These are phyloP conservation scores for Cinclus cinclus DNA, from an alignment of 2,113 vertebrate genomes.

Conservation along the genomic window DNA sequence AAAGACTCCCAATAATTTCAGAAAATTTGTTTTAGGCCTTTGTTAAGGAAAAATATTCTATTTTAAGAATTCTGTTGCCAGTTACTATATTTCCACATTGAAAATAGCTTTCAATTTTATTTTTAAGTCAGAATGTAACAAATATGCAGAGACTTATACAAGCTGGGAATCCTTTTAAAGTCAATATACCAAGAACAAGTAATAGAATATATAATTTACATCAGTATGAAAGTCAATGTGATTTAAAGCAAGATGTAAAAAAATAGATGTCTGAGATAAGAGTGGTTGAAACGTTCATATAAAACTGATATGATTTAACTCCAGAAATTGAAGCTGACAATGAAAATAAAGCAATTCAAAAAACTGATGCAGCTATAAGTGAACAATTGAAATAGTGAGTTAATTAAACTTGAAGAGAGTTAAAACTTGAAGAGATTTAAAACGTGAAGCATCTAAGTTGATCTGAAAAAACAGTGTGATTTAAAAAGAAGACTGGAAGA, in stretches of 20 bases:
- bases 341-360: conserved; percentile 37
- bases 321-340: conserved; percentile 1
- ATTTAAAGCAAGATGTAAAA: conserved; percentile 48
- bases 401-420: not conserved
- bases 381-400: conserved; percentile 13
- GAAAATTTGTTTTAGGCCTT: not conserved
- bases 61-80: not conserved
- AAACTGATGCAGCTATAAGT: not conserved
- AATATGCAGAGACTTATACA: not conserved
- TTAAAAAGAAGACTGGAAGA: not conserved
- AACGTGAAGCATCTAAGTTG: not conserved
- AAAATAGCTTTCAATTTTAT: conserved; percentile 1
- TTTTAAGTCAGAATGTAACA: not conserved
- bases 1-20: not conserved
- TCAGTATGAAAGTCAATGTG: not conserved
- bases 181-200: not conserved
- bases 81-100: not conserved
- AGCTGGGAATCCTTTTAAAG: conserved; percentile 2
- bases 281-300: conserved; percentile 42
- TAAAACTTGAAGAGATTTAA: conserved; percentile 15
- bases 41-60: not conserved
- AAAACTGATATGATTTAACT: conserved; percentile 40
- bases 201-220: not conserved
- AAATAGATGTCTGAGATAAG: conserved; percentile 13
- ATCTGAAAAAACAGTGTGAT: not conserved